Percentiles rank a stretch among this genome's conserved stretches.
phyloP scores from a whole-genome alignment of 1,140 invertebrate genomes.

The Drosophila leontia region DNA sequence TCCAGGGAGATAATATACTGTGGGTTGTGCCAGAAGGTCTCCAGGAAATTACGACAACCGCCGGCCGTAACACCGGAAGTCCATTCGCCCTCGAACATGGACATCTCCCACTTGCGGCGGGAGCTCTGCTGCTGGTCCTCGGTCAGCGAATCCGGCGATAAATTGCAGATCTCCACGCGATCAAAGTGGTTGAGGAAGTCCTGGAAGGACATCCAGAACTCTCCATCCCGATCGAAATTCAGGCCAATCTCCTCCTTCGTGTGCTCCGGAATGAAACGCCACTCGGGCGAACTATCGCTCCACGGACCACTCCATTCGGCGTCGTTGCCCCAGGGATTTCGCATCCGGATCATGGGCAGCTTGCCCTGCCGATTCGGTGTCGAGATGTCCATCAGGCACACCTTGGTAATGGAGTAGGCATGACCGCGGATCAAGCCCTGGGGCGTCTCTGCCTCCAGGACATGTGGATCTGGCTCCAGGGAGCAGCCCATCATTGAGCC shows the following conservation, averaged over 20 bases:
- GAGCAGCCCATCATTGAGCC: slow-evolving; percentile 98
- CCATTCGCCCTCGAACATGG: slow-evolving; percentile 97
- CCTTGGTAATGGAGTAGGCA: slow-evolving; percentile 97
- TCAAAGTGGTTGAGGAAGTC: slow-evolving; percentile 91
- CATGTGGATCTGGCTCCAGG: slow-evolving; percentile 95
- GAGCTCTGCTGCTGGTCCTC: slow-evolving; percentile 89
- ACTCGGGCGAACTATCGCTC: slow-evolving; percentile 97
- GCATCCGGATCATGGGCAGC: slow-evolving; percentile 92
- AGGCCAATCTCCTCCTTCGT: slow-evolving; percentile 96
- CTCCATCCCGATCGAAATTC: slow-evolving; percentile 97
- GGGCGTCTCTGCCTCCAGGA: slow-evolving; percentile 95
- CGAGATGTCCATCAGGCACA: slow-evolving; percentile 94
- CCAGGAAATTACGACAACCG: slow-evolving; percentile 98
- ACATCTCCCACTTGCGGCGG: slow-evolving; percentile 97
- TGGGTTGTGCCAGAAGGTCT: slow-evolving; percentile 98
- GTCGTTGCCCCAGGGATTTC: slow-evolving; percentile 99
- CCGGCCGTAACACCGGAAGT: slow-evolving; percentile 94
- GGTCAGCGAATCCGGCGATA: slow-evolving; percentile 96
- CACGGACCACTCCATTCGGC: slow-evolving; percentile 99
- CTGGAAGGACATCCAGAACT: slow-evolving; percentile 98
- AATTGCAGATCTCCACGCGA: slow-evolving; percentile 97
- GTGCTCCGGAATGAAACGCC: slow-evolving; percentile 95
- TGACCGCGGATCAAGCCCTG: slow-evolving; percentile 98
- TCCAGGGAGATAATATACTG: slow-evolving; percentile 96
- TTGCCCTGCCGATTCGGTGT: slow-evolving; percentile 92